A percentile compares a stretch with the other conserved stretches of the same genome.
Conservation (phyloP, 2,797 vertebrate genomes). For the Vireo griseus region DNA sequence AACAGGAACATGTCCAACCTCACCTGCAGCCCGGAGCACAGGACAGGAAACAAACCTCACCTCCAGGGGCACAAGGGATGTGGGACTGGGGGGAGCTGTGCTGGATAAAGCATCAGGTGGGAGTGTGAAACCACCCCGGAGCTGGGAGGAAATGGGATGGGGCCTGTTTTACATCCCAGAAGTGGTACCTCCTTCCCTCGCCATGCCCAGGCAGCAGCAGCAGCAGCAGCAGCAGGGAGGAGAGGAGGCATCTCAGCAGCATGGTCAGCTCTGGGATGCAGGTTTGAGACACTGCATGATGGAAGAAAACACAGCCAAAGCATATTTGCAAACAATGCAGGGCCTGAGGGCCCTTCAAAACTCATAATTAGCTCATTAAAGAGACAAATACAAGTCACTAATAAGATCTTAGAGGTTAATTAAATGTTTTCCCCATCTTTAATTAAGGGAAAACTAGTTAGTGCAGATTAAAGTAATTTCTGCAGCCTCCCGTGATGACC, state of each 20-base stretch:
- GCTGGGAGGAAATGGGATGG: not conserved
- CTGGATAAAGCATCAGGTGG: accelerated
- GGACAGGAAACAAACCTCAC: not conserved
- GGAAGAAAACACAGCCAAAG: not conserved
- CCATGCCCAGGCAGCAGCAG: accelerated
- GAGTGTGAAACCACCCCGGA: accelerated
- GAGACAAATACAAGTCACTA: conserved; percentile 45
- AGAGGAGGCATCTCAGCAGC: not conserved
- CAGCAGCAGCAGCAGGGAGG: not conserved
- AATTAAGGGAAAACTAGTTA: conserved; percentile 45
- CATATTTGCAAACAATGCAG: not conserved
- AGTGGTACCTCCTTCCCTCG: accelerated
- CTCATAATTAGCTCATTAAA: conserved; percentile 52
- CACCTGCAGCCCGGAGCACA: not conserved
- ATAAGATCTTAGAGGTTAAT: conserved; percentile 64
- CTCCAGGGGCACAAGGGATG: not conserved
- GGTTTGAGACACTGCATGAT: not conserved
- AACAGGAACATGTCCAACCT: accelerated
- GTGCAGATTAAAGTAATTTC: conserved; percentile 16
- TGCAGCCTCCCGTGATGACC: not conserved
- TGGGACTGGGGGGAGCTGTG: accelerated
- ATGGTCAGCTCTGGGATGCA: not conserved
- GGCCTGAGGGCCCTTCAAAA: conserved; percentile 21
- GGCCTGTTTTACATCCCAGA: accelerated
- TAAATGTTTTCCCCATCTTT: conserved; percentile 32